Evolutionary conservation across 2,113 vertebrate genomes (phyloP), one percentile per base, ranked within the genome.

Genomic region (Leptocoma aspasia): DNA sequence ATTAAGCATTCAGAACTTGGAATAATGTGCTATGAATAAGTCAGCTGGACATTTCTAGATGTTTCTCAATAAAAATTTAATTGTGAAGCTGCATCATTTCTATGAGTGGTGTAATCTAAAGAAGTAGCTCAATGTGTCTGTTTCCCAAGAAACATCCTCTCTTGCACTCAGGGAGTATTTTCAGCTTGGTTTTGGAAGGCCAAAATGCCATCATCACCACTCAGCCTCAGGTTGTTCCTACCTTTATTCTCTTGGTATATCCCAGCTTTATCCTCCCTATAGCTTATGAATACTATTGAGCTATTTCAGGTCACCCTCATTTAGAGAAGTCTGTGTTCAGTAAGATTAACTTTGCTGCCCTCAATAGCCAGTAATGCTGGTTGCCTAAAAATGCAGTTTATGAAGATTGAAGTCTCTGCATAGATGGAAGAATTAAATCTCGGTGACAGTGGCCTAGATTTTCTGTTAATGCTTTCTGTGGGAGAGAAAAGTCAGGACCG

Each of bases 301-400:
- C 52, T 81, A 68, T 86, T 94, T 78, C 85, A 86, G 64, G 57
- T 63, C 41, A 77, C 50, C 41, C 60, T 87, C 56, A 39, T 83
- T 91, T 90, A 71, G 50, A 82, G 50, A 63, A 63, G 68, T 15
- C 89, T 54, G 21, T 56, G 54, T 85, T 90, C 82, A 52, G 75
- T 39, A 33, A 93, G 87, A 92, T 92, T 91, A 94, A 92, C 63
- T 83, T 93, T 60, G 54, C 76, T 95, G 90, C 81, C 93, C 59
- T 82, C 59, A 90, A 80, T 56, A 92, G 31, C 60, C 66, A 57
- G 56, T 45, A 80, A 92, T 70, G 65, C 86, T 68, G 53, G 53
- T 63, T 68, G 82, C 82, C 82, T 75, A 63, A 95, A 90, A 92
- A 75, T 49, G 87, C 50, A 89, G 39, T 84, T 96, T 89, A 89